phyloP scores from a whole-genome alignment of 2,888 invertebrate genomes.

The Hololepta plana region DNA sequence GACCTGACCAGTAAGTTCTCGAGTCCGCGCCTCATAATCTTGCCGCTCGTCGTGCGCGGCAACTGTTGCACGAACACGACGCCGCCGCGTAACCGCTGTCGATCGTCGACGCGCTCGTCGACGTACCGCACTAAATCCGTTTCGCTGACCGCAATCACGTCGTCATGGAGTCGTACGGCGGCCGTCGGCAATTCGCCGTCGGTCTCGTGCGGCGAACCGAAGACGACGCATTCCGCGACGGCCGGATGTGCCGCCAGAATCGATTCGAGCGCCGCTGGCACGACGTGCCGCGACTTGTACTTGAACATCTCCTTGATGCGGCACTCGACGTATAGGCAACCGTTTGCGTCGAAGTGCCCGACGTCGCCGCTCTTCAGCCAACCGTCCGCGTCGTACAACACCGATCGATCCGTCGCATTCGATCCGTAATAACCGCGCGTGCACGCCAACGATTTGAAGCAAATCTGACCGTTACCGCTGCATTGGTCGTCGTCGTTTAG shows the following conservation, averaged over 20 bases:
- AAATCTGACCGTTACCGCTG: too few relatives aligned
- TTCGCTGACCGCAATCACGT: constrained; percentile 4
- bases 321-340: constrained; percentile 16
- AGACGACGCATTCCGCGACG: constrained; percentile 15
- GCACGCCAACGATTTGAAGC: too few relatives aligned
- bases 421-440: too few relatives aligned
- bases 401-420: too few relatives aligned
- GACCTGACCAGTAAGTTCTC: too few relatives aligned
- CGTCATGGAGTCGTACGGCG: constrained; percentile 7
- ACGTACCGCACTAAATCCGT: constrained; percentile 10
- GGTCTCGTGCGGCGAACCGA: constrained; percentile 14
- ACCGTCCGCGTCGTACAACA: constrained; percentile 17
- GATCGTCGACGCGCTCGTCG: constrained; percentile 10
- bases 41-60: constrained; percentile 12
- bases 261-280: constrained; percentile 15
- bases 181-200: constrained; percentile 11
- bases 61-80: constrained; percentile 10
- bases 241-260: constrained; percentile 14
- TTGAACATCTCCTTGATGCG: constrained; percentile 18
- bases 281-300: constrained; percentile 18
- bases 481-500: too few relatives aligned
- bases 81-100: constrained; percentile 12
- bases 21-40: constrained; percentile 10
- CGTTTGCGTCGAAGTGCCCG: constrained; percentile 17
- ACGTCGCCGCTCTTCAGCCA: constrained; percentile 17